Percentiles rank a stretch among this genome's conserved stretches.
phyloP scores from a whole-genome alignment of 2,113 vertebrate genomes.

The Morone chrysops region DNA sequence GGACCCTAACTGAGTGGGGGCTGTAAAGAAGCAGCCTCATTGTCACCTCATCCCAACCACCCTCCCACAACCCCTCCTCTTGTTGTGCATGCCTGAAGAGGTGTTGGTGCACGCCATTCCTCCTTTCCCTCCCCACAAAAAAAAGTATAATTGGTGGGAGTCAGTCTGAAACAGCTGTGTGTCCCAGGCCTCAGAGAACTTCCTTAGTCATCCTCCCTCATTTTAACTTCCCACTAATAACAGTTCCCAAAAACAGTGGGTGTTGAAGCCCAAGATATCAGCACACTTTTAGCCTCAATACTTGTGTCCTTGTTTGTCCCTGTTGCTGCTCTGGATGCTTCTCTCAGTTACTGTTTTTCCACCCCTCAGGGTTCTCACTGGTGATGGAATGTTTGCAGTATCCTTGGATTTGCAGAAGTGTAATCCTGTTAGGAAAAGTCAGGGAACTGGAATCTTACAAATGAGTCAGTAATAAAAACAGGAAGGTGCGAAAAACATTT shows the following conservation, averaged over 20 bases:
- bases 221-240: conserved; percentile 68
- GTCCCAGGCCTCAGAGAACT: conserved; percentile 44
- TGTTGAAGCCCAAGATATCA: conserved; percentile 37
- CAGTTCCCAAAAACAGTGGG: conserved; percentile 53
- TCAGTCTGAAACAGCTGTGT: conserved; percentile 79
- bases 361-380: conserved; percentile 12
- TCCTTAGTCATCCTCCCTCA: conserved; percentile 60
- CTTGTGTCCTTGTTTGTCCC: conserved; percentile 67
- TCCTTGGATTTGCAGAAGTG: conserved; percentile 24
- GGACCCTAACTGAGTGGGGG: conserved; percentile 54
- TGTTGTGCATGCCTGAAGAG: conserved; percentile 68
- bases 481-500: conserved; percentile 29
- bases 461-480: conserved; percentile 25
- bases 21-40: conserved; percentile 71
- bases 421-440: conserved; percentile 19
- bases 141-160: conserved; percentile 69
- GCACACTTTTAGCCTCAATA: conserved; percentile 8
- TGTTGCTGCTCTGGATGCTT: conserved; percentile 27
- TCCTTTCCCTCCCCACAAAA: conserved; percentile 53
- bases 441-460: conserved; percentile 38
- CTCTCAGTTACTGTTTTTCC: conserved; percentile 35
- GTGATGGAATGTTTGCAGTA: conserved; percentile 38
- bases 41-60: conserved; percentile 63
- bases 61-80: conserved; percentile 37
- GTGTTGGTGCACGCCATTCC: conserved; percentile 69